Conservation (phyloP, 2,113 vertebrate species). For the Labeo catla region DNA sequence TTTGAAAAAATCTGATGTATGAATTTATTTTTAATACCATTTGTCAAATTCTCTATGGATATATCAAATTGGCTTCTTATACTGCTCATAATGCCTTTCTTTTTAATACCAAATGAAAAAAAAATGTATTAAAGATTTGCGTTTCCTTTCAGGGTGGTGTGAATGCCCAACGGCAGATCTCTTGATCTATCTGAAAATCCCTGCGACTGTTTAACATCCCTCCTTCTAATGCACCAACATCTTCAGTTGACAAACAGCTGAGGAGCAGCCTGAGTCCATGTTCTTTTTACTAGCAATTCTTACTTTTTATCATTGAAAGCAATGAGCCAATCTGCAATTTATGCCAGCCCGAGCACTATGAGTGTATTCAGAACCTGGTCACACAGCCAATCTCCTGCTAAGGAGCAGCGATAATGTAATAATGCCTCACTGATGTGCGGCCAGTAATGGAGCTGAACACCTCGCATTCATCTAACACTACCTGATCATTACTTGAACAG, state of each 20-base stretch:
- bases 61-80: background rate
- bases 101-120: background rate
- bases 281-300: constrained; percentile 84
- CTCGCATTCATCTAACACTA: constrained; percentile 88
- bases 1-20: background rate
- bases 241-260: constrained; percentile 79
- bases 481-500: constrained; percentile 86
- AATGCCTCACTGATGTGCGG: constrained; percentile 91
- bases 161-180: background rate
- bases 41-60: background rate
- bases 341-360: constrained; percentile 86
- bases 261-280: constrained; percentile 77
- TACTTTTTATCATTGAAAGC: constrained; percentile 91
- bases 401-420: constrained; percentile 93
- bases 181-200: constrained; percentile 27
- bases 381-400: constrained; percentile 90
- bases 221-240: constrained; percentile 65
- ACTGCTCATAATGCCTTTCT: background rate
- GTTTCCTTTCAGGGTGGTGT: background rate
- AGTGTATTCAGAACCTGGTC: constrained; percentile 90
- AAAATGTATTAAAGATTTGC: background rate
- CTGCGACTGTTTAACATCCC: constrained; percentile 56
- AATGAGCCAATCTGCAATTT: constrained; percentile 93
- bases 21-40: background rate
- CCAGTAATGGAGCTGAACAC: constrained; percentile 93